Conservation (phyloP, 2,888 invertebrate genomes). For the Caenorhabditis parvicauda region DNA sequence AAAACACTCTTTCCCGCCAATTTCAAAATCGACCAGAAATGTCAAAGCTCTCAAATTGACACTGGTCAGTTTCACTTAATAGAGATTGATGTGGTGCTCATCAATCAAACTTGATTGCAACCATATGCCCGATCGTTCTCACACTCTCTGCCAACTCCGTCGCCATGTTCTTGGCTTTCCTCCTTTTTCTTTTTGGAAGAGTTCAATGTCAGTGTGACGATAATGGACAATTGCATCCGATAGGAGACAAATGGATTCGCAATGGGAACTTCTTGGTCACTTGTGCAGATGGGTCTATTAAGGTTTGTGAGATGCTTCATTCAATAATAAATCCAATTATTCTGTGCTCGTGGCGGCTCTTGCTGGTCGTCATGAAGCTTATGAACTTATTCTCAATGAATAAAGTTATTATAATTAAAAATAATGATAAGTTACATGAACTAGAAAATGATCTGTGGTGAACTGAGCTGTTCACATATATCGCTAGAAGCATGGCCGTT, state of each 20-base stretch:
- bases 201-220: slow-evolving; percentile 26
- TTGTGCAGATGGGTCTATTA: slow-evolving; percentile 25
- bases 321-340: background rate
- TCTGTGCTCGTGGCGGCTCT: background rate
- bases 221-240: slow-evolving; percentile 19
- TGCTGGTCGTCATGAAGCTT: background rate
- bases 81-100: too few species aligned
- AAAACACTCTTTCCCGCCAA: too few species aligned
- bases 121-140: too few species aligned
- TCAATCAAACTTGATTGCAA: too few species aligned
- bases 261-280: slow-evolving; percentile 38
- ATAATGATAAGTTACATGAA: background rate
- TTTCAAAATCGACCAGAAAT: too few species aligned
- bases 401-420: background rate
- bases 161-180: too few species aligned
- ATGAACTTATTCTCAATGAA: background rate
- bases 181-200: too few species aligned
- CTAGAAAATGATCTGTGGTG: background rate
- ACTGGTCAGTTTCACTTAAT: too few species aligned
- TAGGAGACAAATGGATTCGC: slow-evolving; percentile 36
- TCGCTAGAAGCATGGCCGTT: too few species aligned
- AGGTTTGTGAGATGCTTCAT: slow-evolving; percentile 10
- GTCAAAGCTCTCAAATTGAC: too few species aligned
- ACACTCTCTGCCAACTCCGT: too few species aligned
- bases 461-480: background rate